Base-by-base conservation (phyloP, 2,888 invertebrate species). In the Coenonympha arcania region DNA sequence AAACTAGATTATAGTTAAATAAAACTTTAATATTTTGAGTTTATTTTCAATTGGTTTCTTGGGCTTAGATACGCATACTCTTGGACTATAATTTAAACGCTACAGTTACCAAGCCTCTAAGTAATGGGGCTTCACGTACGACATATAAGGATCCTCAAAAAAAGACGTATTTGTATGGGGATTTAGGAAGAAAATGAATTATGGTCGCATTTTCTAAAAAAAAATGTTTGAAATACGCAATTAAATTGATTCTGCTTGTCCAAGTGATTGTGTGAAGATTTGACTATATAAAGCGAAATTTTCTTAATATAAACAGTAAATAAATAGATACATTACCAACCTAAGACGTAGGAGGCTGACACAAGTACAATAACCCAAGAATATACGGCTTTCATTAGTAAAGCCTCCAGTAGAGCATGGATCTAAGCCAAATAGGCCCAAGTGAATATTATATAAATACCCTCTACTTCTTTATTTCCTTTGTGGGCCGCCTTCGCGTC, bases 91-190 rank as follows among this genome's bases (percentile, higher is more conserved):
- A 24, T 24, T 39, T 39, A 24, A 22, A 39, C 5, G 39, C 39
- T 24, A 39, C 37, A 20, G 20, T 37, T 20, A 37, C 36, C 19
- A 19, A 11, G 36, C n/a, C 20, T 36, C 11, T 37, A 39, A 24
- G 39, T 39, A 39, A 39, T 24, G 39, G 39, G 22, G 24, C 39
- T 24, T 39, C 39, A 24, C 39, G 24, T 34, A 34, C 24, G 39
- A 39, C 39, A 22, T n/a, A n/a, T n/a, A n/a, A n/a, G n/a, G n/a
- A n/a, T n/a, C n/a, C n/a, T n/a, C n/a, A n/a, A 39, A 24, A 20
- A 22, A 39, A 39, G 24, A 13, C 15, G 24, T 9, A 13, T 22
- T 9, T 24, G 22, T 15, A 13, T 4, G 15, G 15, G 39, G 39
- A 39, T 24, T 24, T 39, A 13, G 9, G 24, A 9, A 9, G 9